phyloP scores from a whole-genome alignment of 2,888 invertebrate species.

The Eilema depressum region DNA sequence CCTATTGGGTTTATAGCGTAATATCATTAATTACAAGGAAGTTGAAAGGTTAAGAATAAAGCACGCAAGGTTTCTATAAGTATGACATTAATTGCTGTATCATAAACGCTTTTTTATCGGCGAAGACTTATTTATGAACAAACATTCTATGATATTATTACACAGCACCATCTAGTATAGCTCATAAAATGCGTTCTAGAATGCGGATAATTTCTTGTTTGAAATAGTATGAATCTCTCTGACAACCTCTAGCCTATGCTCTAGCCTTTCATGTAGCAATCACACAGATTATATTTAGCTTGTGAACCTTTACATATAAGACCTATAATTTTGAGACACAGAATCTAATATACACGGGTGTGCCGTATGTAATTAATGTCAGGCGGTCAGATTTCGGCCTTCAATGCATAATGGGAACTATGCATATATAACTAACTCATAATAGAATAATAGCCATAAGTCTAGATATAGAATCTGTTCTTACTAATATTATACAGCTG shows the following conservation, averaged over 20 bases:
- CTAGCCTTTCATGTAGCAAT: neutral
- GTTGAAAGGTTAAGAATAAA: conserved; percentile 11
- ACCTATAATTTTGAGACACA: neutral
- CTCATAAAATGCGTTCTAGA: no score
- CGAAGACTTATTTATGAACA: neutral
- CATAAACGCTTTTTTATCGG: conserved; percentile 2
- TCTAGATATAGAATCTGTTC: no score
- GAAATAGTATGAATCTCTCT: neutral
- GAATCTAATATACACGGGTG: neutral
- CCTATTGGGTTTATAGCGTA: neutral
- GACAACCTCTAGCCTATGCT: neutral
- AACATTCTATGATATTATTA: neutral
- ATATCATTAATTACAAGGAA: neutral
- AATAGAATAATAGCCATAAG: neutral
- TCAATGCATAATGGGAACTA: neutral
- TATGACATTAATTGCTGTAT: conserved; percentile 10
- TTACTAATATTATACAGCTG: no score
- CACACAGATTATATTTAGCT: neutral
- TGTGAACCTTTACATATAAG: neutral
- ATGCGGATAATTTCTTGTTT: no score
- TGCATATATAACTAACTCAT: neutral
- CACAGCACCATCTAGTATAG: neutral
- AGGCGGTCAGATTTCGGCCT: neutral
- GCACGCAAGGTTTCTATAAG: neutral
- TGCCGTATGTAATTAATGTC: conserved; percentile 1